Evolutionary conservation across 2,888 invertebrate genomes (phyloP).

Genomic region (Aleiodes leptofemur): DNA sequence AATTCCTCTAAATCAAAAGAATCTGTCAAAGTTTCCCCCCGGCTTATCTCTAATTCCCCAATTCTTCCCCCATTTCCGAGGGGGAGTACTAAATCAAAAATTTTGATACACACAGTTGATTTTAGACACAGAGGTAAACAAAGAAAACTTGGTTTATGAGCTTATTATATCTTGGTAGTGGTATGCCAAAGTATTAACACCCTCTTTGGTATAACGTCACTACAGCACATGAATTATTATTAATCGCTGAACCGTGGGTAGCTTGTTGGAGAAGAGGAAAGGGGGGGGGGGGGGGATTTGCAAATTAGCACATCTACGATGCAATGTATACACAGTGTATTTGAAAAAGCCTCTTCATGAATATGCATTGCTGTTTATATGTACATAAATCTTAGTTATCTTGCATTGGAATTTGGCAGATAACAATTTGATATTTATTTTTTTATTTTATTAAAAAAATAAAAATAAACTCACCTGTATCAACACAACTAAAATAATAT

Average conservation of each 20-base stretch:
- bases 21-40: too few relatives aligned
- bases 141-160: conserved; percentile 2
- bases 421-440: background rate
- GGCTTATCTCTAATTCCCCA: too few relatives aligned
- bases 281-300: conserved; percentile 31
- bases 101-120: too few relatives aligned
- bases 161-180: conserved; percentile 8
- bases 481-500: background rate
- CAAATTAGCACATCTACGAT: conserved; percentile 47
- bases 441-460: background rate
- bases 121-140: too few relatives aligned
- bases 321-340: conserved; percentile 16
- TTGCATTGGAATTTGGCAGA: conserved; percentile 17
- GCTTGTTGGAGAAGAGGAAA: conserved; percentile 3
- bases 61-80: too few relatives aligned
- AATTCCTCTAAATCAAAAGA: too few relatives aligned
- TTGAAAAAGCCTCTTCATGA: conserved; percentile 43
- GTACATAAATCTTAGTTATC: conserved; percentile 46
- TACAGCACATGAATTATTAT: conserved; percentile 44
- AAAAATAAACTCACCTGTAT: background rate
- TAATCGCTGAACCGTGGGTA: conserved; percentile 39
- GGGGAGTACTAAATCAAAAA: too few relatives aligned
- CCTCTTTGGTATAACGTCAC: conserved; percentile 14
- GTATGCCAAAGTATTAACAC: conserved; percentile 19
- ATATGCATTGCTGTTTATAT: conserved; percentile 52